Evolutionary conservation across 2,888 invertebrate species (phyloP).

Genomic region (Apoda limacodes): DNA sequence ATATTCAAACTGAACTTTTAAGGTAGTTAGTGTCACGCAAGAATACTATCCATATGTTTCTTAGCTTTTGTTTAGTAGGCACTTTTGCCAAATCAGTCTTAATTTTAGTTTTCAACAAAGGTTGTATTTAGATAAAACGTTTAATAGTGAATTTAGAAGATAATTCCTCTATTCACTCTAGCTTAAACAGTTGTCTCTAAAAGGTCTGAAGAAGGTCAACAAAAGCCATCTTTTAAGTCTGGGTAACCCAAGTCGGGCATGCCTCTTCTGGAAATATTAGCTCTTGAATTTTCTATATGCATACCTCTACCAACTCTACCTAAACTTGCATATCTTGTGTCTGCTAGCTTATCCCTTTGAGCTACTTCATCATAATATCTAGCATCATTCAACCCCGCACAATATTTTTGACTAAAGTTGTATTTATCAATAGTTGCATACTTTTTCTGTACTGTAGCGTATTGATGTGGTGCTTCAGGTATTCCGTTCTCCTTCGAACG

Average conservation of each 20-base stretch:
- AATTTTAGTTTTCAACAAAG: conserved; percentile 45
- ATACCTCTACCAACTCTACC: conserved; percentile 51
- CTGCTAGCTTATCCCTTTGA: conserved; percentile 62
- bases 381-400: conserved; percentile 63
- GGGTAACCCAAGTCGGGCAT: conserved; percentile 65
- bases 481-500: conserved; percentile 66
- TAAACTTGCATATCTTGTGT: conserved; percentile 62
- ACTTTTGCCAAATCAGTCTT: conserved; percentile 64
- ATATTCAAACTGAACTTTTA: too few species aligned
- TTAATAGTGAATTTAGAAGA: too few species aligned
- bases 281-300: conserved; percentile 48
- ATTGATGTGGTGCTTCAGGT: conserved; percentile 51
- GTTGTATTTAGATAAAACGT: not conserved
- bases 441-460: conserved; percentile 64
- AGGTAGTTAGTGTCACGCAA: too few species aligned
- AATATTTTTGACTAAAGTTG: conserved; percentile 65
- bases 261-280: conserved; percentile 51
- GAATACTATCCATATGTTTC: conserved; percentile 27
- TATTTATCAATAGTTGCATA: conserved; percentile 68
- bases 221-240: conserved; percentile 77
- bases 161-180: conserved; percentile 10
- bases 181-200: conserved; percentile 57
- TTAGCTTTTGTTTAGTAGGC: conserved; percentile 25
- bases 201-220: conserved; percentile 74
- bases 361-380: conserved; percentile 65